A percentile compares a stretch with the other conserved stretches of the same genome.
phyloP scores from a whole-genome alignment of 92 coral and sea anemone species.

The Plumapathes pennacea region DNA sequence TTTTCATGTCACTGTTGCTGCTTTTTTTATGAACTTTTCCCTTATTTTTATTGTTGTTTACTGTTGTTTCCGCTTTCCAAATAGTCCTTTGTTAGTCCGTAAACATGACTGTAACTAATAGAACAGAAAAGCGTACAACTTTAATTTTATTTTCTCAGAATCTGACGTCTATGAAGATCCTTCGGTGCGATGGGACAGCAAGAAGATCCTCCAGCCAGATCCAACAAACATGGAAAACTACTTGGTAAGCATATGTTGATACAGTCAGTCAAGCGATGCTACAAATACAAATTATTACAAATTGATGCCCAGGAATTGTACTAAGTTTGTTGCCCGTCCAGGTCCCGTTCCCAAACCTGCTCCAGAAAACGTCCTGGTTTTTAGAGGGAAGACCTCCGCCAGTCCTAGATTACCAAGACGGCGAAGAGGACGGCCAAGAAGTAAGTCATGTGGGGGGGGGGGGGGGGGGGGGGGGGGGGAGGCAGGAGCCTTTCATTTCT shows the following conservation, averaged over 20 bases:
- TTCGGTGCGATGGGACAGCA: slow-evolving; percentile 85
- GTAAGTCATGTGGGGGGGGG: too few relatives aligned
- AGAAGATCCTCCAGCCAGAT: slow-evolving; percentile 87
- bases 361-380: slow-evolving; percentile 77
- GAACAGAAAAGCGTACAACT: too few relatives aligned
- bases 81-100: too few relatives aligned
- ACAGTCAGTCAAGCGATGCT: too few relatives aligned
- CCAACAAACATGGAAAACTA: slow-evolving; percentile 93
- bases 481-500: too few relatives aligned
- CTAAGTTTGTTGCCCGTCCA: slow-evolving; percentile 1
- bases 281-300: not conserved
- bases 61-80: too few relatives aligned
- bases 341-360: slow-evolving; percentile 96
- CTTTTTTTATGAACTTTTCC: too few relatives aligned
- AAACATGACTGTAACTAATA: too few relatives aligned
- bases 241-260: slow-evolving; percentile 73
- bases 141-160: slow-evolving; percentile 38
- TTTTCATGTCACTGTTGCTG: too few relatives aligned
- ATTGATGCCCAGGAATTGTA: not conserved
- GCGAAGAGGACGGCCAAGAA: slow-evolving; percentile 53
- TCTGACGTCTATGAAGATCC: slow-evolving; percentile 99
- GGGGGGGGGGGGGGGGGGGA: not conserved
- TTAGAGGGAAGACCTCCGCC: slow-evolving; percentile 84
- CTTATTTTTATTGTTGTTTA: too few relatives aligned
- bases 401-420: slow-evolving; percentile 63